Conservation (phyloP, 2,113 vertebrate genomes). For the Prionailurus bengalensis region DNA sequence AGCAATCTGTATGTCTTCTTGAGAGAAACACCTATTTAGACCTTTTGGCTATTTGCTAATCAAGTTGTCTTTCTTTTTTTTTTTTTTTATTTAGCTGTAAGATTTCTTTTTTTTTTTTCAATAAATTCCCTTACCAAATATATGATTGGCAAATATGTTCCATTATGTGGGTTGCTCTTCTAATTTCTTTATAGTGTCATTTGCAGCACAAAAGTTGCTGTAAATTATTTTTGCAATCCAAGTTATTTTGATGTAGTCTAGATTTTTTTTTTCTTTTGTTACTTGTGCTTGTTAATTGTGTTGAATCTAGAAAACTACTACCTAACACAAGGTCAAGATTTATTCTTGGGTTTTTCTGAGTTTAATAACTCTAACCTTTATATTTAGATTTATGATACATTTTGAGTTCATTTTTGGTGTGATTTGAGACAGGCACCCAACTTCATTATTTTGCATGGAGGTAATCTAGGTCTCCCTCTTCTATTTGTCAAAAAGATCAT, state of each 20-base stretch:
- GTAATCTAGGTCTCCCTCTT: neutral
- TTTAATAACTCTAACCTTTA: neutral
- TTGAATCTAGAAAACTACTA: neutral
- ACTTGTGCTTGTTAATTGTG: neutral
- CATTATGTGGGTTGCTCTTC: neutral
- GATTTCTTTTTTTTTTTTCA: neutral
- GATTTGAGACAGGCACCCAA: neutral
- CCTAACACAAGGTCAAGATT: neutral
- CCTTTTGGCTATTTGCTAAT: neutral
- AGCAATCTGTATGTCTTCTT: neutral
- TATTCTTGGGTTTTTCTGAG: neutral
- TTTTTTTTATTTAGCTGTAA: neutral
- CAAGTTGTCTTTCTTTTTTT: neutral
- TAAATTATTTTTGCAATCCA: neutral
- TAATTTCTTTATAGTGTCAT: neutral
- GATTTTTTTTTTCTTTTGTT: neutral
- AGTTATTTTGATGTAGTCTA: neutral
- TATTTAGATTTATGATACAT: neutral
- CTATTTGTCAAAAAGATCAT: neutral
- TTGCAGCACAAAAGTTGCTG: neutral
- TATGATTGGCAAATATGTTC: neutral
- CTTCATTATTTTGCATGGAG: neutral
- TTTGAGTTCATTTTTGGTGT: constrained; percentile 33
- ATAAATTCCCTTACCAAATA: neutral
- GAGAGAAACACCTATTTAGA: neutral